Evolutionary conservation across 1,140 invertebrate genomes (phyloP), one percentile per base, ranked within the genome.

Genomic region (Dendrolimus punctatus): DNA sequence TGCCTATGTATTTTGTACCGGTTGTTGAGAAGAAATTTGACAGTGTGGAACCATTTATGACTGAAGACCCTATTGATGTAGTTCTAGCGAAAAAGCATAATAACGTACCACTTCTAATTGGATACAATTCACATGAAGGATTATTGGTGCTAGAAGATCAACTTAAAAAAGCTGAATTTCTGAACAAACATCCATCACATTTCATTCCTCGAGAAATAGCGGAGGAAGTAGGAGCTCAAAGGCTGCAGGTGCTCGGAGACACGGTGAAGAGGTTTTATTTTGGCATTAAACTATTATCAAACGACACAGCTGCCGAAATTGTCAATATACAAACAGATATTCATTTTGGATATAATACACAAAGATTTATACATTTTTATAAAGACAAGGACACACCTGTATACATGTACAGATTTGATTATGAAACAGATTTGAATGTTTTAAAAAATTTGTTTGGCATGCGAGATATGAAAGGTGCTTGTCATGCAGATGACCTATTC

Each of bases 401-500:
- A 3, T 91, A 87, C 54, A 69, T 89, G 42, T 90, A 90, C 51
- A 69, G 72, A 58, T 90, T 91, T 67, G 74, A 80, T 40, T 87
- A 79, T 50, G 68, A 64, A 9, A 75, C 73, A 0, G 76, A 84
- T n/a, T 56, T 87, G 37, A 88, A 88, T 62, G 37, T 78, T 2
- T 51, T 78, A 6, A 87, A 87, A 50, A 66, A 51, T 5, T 10
- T 63, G 0, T 42, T 63, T 5, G 72, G 70, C 5, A 50, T 60
- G 9, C n/a, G 41, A 0, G 48, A 70, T 36, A 58, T 87, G 37
- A 64, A 80, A 64, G 89, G 91, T 7, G 87, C 88, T 1, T 88
- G 85, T 59, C 92, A 93, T 64, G 89, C 87, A 0, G 92, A 93
- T 57, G 92, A 93, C 61, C 44, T 92, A 2, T 89, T 89, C 57